Base-by-base conservation (phyloP, 1,140 invertebrate genomes). In the Conus ventricosus region DNA sequence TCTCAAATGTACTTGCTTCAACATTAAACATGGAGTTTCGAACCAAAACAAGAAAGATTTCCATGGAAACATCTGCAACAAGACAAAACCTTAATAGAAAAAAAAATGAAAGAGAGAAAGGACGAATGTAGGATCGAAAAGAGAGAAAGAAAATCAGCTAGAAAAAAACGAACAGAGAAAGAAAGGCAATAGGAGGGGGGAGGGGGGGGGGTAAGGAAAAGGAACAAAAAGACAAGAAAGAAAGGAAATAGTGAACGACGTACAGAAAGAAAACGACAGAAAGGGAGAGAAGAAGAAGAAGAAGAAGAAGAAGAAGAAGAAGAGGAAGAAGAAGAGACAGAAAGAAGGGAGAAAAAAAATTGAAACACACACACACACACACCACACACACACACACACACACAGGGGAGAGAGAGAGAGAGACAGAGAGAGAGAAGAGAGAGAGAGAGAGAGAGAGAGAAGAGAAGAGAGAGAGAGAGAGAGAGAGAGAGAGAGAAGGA, bases 401-500 rank as follows among this genome's bases (percentile, higher is more conserved):
- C 39, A 67, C n/a, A 54, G 7, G 17, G 71, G 39, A 71, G 2
- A 76, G 63, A 78, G 60, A 76, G 75, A 86, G 54, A 86, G 76
- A 89, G 23, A 78, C 23, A 80, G 51, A 86, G 75, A 86, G 78
- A 89, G 78, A 84, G 67, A 87, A 23, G 51, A 39, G 57, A 57
- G 6, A 57, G 6, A 57, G 6, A 57, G 55, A 57, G 55, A 57
- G 55, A 13, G 55, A 6, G 55, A 7, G 55, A 13, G 55, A 13
- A 7, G 55, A 13, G 13, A 57, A 13, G 67, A 85, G 51, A 76
- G 39, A 89, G 85, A 87, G 7, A 71, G 25, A 84, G 81, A 71
- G 57, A 84, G 60, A 83, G 78, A 84, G 81, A 83, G 25, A 84
- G 88, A 57, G 55, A 57, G 55, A 89, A 27, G 82, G 85, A 87